A percentile compares a stretch with the other conserved stretches of the same genome.
These are phyloP conservation scores for Etheostoma perlongum DNA, from an alignment of 2,797 vertebrate genomes.

Conservation along the genomic window DNA sequence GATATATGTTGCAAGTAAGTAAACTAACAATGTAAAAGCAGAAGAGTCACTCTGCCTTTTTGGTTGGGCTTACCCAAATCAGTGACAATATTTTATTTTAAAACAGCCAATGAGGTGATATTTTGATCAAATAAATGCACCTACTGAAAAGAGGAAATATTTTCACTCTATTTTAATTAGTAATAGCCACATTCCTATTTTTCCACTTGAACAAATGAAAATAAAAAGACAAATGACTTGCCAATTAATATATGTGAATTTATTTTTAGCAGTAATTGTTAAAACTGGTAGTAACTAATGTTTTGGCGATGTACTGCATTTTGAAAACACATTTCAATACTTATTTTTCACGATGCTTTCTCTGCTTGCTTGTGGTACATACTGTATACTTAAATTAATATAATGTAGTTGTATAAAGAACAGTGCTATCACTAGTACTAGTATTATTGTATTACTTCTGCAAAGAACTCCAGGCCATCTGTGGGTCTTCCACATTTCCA, in stretches of 20 bases:
- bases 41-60: constrained; percentile 12
- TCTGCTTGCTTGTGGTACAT: constrained; percentile 85
- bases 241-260: constrained; percentile 13
- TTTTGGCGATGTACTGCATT: constrained; percentile 21
- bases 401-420: constrained; percentile 74
- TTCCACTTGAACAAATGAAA: constrained; percentile 7
- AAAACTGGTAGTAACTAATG: constrained; percentile 7
- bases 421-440: constrained; percentile 57
- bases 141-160: constrained; percentile 16
- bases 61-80: constrained; percentile 16
- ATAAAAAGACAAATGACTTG: background rate
- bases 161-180: background rate
- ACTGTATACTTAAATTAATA: constrained; percentile 81
- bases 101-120: constrained; percentile 13
- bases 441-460: constrained; percentile 62
- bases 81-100: constrained; percentile 7
- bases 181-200: constrained; percentile 11
- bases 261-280: constrained; percentile 5
- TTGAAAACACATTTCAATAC: constrained; percentile 41
- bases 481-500: constrained; percentile 38
- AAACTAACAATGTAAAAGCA: constrained; percentile 47
- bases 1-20: constrained; percentile 32
- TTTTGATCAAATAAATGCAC: constrained; percentile 23
- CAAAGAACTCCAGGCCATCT: constrained; percentile 48
- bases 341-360: constrained; percentile 62